These are phyloP conservation scores for Tetragnatha versicolor DNA, from an alignment of 1,140 invertebrate species.

Conservation along the genomic window DNA sequence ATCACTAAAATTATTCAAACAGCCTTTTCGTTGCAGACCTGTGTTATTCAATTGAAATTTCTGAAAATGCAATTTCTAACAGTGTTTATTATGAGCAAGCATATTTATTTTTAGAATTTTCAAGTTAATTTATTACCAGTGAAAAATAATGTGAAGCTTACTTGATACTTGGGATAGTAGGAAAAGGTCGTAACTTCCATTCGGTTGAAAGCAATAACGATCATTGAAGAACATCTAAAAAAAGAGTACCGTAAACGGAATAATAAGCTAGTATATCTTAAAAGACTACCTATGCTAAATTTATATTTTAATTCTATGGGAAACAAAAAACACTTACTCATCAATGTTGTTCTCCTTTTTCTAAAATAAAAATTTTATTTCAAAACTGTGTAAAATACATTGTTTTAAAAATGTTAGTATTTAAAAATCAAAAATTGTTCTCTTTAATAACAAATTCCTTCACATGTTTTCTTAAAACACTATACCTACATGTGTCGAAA, in stretches of 20 bases:
- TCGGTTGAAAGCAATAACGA: conserved; percentile 18
- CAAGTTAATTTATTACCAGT: too few species aligned
- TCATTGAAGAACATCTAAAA: conserved; percentile 14
- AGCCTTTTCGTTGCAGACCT: too few species aligned
- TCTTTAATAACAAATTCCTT: not conserved
- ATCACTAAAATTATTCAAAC: too few species aligned
- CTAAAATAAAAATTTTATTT: not conserved
- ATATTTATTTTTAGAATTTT: too few species aligned
- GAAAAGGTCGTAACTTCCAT: conserved; percentile 33
- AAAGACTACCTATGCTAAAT: too few species aligned
- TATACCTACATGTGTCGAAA: not conserved
- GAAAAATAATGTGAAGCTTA: not conserved
- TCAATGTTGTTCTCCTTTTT: not conserved
- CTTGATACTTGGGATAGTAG: conserved; percentile 39
- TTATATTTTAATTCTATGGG: too few species aligned
- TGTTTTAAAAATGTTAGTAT: not conserved
- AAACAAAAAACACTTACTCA: conserved; percentile 3
- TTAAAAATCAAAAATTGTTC: not conserved
- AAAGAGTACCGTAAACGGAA: not conserved
- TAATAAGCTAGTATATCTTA: too few species aligned
- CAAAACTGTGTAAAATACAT: not conserved
- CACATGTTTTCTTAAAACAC: not conserved
- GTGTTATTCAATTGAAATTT: too few species aligned
- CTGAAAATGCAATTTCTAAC: too few species aligned
- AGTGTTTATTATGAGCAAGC: too few species aligned